Evolutionary conservation across 2,113 vertebrate species (phyloP).

Genomic region (Nothobranchius kuhntae): DNA sequence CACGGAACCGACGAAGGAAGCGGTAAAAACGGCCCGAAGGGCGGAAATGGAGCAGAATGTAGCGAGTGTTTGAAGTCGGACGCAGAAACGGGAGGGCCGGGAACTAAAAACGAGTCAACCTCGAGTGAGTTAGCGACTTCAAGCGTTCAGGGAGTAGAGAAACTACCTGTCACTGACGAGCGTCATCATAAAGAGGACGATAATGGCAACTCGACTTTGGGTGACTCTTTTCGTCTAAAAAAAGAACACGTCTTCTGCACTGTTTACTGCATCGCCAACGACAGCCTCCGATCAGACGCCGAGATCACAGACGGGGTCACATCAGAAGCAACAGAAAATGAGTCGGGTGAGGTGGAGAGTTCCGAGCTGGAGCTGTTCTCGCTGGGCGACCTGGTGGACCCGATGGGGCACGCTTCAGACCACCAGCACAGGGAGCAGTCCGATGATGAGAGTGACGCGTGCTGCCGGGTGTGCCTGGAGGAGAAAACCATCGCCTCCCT

Average conservation of each 20-base stretch:
- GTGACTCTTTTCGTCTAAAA: slow-evolving; percentile 35
- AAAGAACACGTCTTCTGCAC: slow-evolving; percentile 87
- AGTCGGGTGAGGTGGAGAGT: slow-evolving; percentile 54
- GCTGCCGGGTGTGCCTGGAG: slow-evolving; percentile 93
- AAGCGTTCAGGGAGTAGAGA: slow-evolving; percentile 31
- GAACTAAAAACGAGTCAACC: slow-evolving; percentile 44
- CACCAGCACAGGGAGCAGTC: slow-evolving; percentile 22
- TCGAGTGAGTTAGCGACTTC: slow-evolving; percentile 26
- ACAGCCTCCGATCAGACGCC: slow-evolving; percentile 52
- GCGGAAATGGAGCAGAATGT: slow-evolving; percentile 15
- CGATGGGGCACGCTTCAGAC: slow-evolving; percentile 52
- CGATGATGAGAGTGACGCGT: slow-evolving; percentile 26
- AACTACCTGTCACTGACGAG: slow-evolving; percentile 9
- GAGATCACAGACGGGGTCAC: slow-evolving; percentile 30
- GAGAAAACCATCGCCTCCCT: slow-evolving; percentile 86
- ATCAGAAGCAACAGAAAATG: slow-evolving; percentile 29
- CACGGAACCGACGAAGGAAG: slow-evolving; percentile 9
- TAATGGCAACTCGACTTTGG: slow-evolving; percentile 10
- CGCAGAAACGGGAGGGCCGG: slow-evolving; percentile 31
- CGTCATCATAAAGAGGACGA: slow-evolving; percentile 14
- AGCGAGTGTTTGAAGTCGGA: slow-evolving; percentile 38
- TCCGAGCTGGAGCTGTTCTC: slow-evolving; percentile 78
- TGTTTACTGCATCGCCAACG: slow-evolving; percentile 82
- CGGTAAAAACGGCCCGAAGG: neutral
- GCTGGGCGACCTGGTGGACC: slow-evolving; percentile 80